Evolutionary conservation across 2,888 invertebrate species (phyloP).

Genomic region (Caenorhabditis afra): DNA sequence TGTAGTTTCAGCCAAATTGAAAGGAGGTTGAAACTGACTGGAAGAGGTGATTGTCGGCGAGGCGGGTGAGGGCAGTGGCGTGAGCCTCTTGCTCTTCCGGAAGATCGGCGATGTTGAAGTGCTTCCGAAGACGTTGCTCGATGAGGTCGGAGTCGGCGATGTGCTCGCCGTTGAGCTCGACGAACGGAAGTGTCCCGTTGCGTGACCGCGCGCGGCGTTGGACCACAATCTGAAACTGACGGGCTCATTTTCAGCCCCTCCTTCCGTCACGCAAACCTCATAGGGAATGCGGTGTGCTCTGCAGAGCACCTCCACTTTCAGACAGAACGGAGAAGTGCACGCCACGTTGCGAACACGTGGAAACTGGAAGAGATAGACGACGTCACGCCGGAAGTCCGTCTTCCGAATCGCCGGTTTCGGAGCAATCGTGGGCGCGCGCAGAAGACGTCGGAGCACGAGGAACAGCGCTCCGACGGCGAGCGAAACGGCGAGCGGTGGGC

Average conservation of each 20-base stretch:
- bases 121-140: conserved; percentile 36
- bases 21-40: too few relatives aligned
- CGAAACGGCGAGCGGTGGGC: conserved; percentile 12
- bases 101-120: conserved; percentile 49
- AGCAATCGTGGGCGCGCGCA: too few relatives aligned
- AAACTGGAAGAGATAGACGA: conserved; percentile 77
- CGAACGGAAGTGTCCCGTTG: conserved; percentile 48
- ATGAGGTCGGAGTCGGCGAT: conserved; percentile 58
- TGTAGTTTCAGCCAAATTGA: too few relatives aligned
- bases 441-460: conserved; percentile 37
- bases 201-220: conserved; percentile 29
- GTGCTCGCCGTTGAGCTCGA: conserved; percentile 60
- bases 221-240: conserved; percentile 5
- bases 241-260: not conserved
- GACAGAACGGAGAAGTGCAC: conserved; percentile 77
- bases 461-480: conserved; percentile 29
- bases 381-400: conserved; percentile 67
- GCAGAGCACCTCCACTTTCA: conserved; percentile 76
- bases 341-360: conserved; percentile 67
- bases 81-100: conserved; percentile 35
- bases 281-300: conserved; percentile 74
- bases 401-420: conserved; percentile 47
- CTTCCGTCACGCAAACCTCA: conserved; percentile 59
- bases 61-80: conserved; percentile 32
- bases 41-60: conserved; percentile 52